Conservation (phyloP, 2,113 vertebrate genomes). For the Alligator mississippiensis region DNA sequence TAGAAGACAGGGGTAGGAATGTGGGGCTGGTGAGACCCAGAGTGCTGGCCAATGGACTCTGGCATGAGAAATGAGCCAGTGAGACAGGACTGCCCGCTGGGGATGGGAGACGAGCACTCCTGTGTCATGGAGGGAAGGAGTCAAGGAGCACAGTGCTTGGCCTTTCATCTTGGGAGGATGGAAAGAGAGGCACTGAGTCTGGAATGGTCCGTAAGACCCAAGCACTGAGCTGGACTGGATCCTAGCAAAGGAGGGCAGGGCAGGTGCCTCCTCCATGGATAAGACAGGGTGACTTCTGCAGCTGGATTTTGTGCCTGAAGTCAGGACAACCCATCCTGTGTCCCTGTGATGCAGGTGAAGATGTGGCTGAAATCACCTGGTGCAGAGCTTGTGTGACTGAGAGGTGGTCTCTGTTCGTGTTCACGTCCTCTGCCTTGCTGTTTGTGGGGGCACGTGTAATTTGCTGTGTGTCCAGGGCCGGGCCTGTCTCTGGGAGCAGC, state of each 20-base stretch:
- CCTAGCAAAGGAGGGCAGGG: not conserved
- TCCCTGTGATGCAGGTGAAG: no score
- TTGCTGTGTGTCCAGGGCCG: rapidly evolving
- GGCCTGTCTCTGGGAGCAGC: rapidly evolving
- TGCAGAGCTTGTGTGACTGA: no score
- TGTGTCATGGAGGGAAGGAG: no score
- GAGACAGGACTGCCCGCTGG: not conserved
- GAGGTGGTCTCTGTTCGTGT: not conserved
- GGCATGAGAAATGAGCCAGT: not conserved
- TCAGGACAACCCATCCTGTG: not conserved
- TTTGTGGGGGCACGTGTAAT: not conserved
- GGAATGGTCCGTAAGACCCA: not conserved
- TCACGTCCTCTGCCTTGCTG: not conserved
- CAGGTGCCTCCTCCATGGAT: not conserved
- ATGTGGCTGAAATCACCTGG: no score
- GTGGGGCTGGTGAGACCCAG: not conserved
- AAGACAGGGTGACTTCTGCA: not conserved
- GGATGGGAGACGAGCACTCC: not conserved
- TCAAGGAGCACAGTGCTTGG: not conserved
- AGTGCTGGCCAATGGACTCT: not conserved
- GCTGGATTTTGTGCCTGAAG: not conserved
- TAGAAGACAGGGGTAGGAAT: not conserved
- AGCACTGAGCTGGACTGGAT: not conserved
- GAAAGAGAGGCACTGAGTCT: not conserved
- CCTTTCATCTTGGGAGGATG: not conserved